Percentiles rank a stretch among this genome's conserved stretches.
Conservation (phyloP, 2,797 vertebrate genomes). For the Gymnoscopelus braueri region DNA sequence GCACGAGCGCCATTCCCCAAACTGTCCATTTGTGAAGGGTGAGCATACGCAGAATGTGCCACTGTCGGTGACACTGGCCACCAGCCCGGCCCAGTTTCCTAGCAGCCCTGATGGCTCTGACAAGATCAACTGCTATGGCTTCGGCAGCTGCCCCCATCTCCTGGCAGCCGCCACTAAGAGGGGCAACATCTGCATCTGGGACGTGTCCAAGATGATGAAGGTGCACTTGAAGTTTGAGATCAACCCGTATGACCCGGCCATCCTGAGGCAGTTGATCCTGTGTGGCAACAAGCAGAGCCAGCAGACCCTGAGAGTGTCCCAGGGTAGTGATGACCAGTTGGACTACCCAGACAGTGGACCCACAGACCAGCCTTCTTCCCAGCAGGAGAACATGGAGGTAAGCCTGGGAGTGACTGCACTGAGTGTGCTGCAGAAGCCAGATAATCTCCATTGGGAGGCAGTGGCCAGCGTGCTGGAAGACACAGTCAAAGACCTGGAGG, state of each 20-base stretch:
- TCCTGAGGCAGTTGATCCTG: conserved; percentile 92
- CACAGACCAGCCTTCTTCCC: conserved; percentile 86
- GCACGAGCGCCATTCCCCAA: conserved; percentile 98
- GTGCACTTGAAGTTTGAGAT: conserved; percentile 98
- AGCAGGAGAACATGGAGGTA: conserved; percentile 95
- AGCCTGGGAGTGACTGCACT: conserved; percentile 94
- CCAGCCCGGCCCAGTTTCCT: conserved; percentile 96
- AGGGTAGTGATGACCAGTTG: conserved; percentile 97
- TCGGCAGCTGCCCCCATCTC: conserved; percentile 97
- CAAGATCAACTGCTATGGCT: conserved; percentile 95
- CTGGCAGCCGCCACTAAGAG: conserved; percentile 95
- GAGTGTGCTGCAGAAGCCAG: conserved; percentile 96
- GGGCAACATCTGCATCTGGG: conserved; percentile 98
- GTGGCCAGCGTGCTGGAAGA: conserved; percentile 98
- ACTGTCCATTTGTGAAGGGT: conserved; percentile 98
- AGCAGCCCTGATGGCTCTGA: conserved; percentile 92
- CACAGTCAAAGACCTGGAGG: conserved; percentile 97
- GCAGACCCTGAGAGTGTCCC: conserved; percentile 85
- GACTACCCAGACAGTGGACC: conserved; percentile 99
- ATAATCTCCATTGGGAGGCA: conserved; percentile 98
- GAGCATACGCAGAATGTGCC: conserved; percentile 99
- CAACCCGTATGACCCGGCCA: conserved; percentile 95
- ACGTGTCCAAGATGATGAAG: conserved; percentile 99
- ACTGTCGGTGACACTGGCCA: conserved; percentile 95
- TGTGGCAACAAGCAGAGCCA: conserved; percentile 87